phyloP scores from a whole-genome alignment of 2,113 vertebrate species.

The Saccopteryx bilineata region DNA sequence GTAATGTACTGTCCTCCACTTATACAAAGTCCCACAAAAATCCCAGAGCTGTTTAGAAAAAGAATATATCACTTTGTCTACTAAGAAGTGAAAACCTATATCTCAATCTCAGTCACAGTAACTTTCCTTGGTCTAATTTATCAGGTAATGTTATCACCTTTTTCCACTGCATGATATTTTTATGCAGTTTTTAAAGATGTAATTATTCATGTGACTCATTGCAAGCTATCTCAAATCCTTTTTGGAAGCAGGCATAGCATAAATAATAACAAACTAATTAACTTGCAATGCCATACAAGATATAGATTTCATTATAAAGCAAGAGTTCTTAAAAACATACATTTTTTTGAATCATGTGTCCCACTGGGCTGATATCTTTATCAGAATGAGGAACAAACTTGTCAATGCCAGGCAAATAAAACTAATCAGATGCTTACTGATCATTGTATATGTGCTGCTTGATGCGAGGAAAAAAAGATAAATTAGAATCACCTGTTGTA shows the following conservation, averaged over 20 bases:
- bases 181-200: conserved; percentile 69
- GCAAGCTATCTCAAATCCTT: conserved; percentile 69
- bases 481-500: conserved; percentile 2
- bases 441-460: background rate
- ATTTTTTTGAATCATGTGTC: conserved; percentile 48
- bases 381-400: conserved; percentile 40
- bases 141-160: conserved; percentile 53
- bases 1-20: background rate
- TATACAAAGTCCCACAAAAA: conserved; percentile 39
- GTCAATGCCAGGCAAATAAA: conserved; percentile 18
- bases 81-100: conserved; percentile 8
- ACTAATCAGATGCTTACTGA: conserved; percentile 6
- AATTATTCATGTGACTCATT: conserved; percentile 78
- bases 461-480: background rate
- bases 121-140: conserved; percentile 47
- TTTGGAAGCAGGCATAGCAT: conserved; percentile 72
- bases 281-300: conserved; percentile 63
- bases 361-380: conserved; percentile 25
- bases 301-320: conserved; percentile 66
- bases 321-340: conserved; percentile 47
- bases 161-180: conserved; percentile 52
- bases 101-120: conserved; percentile 33
- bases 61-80: background rate
- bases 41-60: background rate
- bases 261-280: conserved; percentile 78